Evolutionary conservation across 2,888 invertebrate species (phyloP).

Genomic region (Allophyes oxyacanthae): DNA sequence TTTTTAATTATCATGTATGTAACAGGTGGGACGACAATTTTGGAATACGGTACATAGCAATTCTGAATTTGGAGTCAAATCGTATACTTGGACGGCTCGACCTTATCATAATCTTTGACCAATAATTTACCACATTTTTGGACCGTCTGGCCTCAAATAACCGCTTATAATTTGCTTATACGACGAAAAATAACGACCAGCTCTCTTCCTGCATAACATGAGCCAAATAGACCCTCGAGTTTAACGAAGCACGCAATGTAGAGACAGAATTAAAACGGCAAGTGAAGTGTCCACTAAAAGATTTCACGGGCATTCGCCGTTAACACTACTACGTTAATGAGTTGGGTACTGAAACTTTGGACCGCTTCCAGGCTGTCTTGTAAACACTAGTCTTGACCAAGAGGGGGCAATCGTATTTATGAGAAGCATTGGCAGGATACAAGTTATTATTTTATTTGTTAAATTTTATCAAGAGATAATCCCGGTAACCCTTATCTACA

Average conservation of each 20-base stretch:
- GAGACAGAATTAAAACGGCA: conserved; percentile 79
- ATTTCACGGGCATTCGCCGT: conserved; percentile 83
- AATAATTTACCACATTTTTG: no score
- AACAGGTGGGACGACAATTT: no score
- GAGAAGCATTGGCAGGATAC: conserved; percentile 28
- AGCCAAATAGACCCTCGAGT: conserved; percentile 82
- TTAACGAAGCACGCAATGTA: conserved; percentile 79
- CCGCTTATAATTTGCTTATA: conserved; percentile 33
- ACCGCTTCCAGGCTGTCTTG: conserved; percentile 78
- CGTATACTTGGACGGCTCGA: no score
- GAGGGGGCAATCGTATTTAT: conserved; percentile 51
- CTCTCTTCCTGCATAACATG: conserved; percentile 64
- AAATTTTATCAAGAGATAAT: conserved; percentile 6
- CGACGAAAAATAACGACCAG: conserved; percentile 59
- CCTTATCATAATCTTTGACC: no score
- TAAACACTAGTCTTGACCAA: conserved; percentile 69
- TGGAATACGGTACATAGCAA: no score
- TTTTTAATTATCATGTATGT: no score
- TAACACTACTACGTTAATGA: conserved; percentile 84
- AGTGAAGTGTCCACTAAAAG: conserved; percentile 78
- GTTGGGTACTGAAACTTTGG: conserved; percentile 82
- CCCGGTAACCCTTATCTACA: no score
- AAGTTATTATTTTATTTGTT: conserved; percentile 31
- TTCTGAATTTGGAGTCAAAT: no score
- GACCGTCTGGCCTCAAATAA: background rate